A percentile compares a stretch with the other conserved stretches of the same genome.
These are phyloP conservation scores for Thereuonema tuberculata DNA, from an alignment of 1,140 invertebrate species.

Conservation along the genomic window DNA sequence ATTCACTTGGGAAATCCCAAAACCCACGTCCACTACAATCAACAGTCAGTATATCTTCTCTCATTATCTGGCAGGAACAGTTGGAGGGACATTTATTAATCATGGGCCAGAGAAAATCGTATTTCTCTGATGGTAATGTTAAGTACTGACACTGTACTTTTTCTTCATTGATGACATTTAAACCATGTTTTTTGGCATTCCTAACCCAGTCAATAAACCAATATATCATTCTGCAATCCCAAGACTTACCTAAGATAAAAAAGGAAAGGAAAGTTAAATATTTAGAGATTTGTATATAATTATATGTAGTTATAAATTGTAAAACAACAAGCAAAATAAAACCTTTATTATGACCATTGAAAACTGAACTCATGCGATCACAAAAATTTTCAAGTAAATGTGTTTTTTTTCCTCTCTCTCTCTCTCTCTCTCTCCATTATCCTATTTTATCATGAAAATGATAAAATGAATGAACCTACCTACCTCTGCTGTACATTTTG, in stretches of 20 bases:
- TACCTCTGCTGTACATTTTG: too few relatives aligned
- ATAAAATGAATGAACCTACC: too few relatives aligned
- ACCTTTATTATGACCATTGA: too few relatives aligned
- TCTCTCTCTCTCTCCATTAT: too few relatives aligned
- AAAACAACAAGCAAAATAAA: too few relatives aligned
- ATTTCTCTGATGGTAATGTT: background rate
- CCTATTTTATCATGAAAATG: too few relatives aligned
- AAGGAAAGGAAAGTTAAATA: background rate
- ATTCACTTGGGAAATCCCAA: background rate
- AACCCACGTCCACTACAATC: background rate
- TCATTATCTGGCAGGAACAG: background rate
- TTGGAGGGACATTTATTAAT: background rate
- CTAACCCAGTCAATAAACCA: background rate
- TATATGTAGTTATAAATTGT: too few relatives aligned
- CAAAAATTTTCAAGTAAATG: too few relatives aligned
- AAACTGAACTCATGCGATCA: too few relatives aligned
- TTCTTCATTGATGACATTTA: background rate
- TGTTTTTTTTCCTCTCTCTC: too few relatives aligned
- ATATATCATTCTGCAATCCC: background rate
- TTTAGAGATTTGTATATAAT: too few relatives aligned
- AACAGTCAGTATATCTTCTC: background rate
- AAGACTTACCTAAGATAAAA: background rate
- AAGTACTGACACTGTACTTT: background rate
- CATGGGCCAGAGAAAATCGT: background rate
- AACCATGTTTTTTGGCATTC: background rate